Evolutionary conservation across 2,797 vertebrate genomes (phyloP).

Genomic region (Helarctos malayanus): DNA sequence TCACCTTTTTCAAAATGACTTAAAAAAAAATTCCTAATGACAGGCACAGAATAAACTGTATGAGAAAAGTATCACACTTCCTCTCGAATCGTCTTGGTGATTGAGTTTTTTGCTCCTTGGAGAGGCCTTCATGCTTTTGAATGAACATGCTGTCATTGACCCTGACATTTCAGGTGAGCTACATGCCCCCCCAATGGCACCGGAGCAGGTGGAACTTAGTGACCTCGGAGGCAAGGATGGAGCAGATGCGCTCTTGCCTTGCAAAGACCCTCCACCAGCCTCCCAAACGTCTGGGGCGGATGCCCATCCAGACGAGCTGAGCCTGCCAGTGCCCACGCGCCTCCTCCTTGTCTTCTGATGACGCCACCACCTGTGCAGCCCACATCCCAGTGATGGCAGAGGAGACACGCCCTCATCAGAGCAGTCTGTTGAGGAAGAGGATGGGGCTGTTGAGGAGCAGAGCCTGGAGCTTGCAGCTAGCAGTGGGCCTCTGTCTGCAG

Average conservation of each 20-base stretch:
- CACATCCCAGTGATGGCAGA: slow-evolving; percentile 92
- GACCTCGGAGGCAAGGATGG: slow-evolving; percentile 96
- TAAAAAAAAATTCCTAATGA: background rate
- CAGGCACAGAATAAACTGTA: slow-evolving; percentile 75
- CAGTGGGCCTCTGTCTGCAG: slow-evolving; percentile 55
- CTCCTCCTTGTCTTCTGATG: slow-evolving; percentile 92
- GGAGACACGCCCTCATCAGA: slow-evolving; percentile 92
- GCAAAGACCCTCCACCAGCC: slow-evolving; percentile 80
- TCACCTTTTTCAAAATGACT: slow-evolving; percentile 52
- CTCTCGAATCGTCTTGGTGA: slow-evolving; percentile 77
- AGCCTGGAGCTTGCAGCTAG: slow-evolving; percentile 89
- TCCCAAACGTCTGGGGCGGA: slow-evolving; percentile 82
- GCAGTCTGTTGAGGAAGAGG: slow-evolving; percentile 95
- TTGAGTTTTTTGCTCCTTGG: slow-evolving; percentile 78
- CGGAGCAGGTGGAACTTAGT: slow-evolving; percentile 96
- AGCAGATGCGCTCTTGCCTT: slow-evolving; percentile 95
- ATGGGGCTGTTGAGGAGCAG: slow-evolving; percentile 93
- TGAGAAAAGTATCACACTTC: slow-evolving; percentile 72
- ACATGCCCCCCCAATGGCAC: slow-evolving; percentile 89
- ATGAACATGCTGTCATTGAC: slow-evolving; percentile 83
- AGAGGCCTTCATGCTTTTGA: slow-evolving; percentile 71
- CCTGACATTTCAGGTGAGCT: slow-evolving; percentile 78
- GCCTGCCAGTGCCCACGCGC: slow-evolving; percentile 87
- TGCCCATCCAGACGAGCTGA: slow-evolving; percentile 89
- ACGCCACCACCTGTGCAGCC: slow-evolving; percentile 92